A percentile compares a stretch with the other conserved stretches of the same genome.
Evolutionary conservation across 2,797 vertebrate genomes (phyloP).

Genomic region (Sebastes hubbsi): DNA sequence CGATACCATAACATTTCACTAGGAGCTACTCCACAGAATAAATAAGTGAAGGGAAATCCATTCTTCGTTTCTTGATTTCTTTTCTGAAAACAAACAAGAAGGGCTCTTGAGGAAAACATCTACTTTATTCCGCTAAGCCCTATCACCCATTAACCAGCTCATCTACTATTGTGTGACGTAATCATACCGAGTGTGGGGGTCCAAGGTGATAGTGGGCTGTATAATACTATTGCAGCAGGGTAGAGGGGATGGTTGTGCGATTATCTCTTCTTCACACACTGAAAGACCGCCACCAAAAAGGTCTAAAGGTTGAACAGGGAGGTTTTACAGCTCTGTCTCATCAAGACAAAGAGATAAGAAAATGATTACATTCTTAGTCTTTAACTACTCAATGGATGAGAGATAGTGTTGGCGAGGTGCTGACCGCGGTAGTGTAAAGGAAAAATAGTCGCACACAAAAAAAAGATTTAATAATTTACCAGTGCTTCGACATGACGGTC

Average conservation of each 20-base stretch:
- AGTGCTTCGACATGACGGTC: background rate
- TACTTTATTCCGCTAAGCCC: background rate
- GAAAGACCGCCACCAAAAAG: slow-evolving; percentile 40
- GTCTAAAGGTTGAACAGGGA: slow-evolving; percentile 71
- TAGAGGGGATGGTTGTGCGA: slow-evolving; percentile 38
- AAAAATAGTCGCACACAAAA: background rate
- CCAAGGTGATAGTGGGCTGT: slow-evolving; percentile 56
- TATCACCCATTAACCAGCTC: background rate
- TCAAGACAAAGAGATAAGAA: slow-evolving; percentile 49
- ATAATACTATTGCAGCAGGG: slow-evolving; percentile 55
- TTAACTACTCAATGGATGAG: background rate
- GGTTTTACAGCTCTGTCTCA: slow-evolving; percentile 62
- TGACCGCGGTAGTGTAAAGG: background rate
- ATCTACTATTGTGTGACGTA: background rate
- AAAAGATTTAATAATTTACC: background rate
- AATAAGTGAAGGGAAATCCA: background rate
- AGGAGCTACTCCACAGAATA: background rate
- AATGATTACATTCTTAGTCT: slow-evolving; percentile 21
- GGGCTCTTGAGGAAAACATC: background rate
- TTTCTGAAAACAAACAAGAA: background rate
- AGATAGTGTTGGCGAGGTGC: background rate
- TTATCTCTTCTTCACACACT: slow-evolving; percentile 46
- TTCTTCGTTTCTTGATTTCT: background rate
- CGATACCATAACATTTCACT: background rate
- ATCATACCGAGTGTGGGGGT: background rate